Evolutionary conservation across 2,113 vertebrate genomes (phyloP), one percentile per base, ranked within the genome.

Genomic region (Passer montanus): DNA sequence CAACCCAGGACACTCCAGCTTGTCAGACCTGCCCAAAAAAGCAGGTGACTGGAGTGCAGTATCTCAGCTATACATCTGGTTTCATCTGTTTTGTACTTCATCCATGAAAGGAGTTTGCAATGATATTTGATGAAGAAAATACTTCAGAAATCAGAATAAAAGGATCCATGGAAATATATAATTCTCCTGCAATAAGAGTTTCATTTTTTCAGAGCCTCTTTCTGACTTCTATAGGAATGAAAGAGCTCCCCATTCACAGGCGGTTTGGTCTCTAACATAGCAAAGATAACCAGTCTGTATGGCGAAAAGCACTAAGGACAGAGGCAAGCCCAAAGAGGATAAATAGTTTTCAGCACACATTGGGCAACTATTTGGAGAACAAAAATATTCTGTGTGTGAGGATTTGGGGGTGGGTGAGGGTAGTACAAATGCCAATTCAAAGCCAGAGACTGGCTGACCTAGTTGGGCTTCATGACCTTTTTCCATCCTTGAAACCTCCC

Each of bases 301-400:
- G 77, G 92, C 55, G 59, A 96, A 97, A 90, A 94, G 81, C 89
- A 89, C 84, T 95, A 89, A 96, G 96, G 91, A 95, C 96, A 94
- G 96, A 97, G 95, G 97, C 89, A 15, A 96, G 94, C 95, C 94
- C 91, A 90, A 90, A 6, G 47, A 91, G 75, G 97, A 98, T 97
- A 98, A 98, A 97, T 98, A 98, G 97, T 95, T 82, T 95, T 92
- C 97, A 97, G 95, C 97, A 97, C 92, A 95, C 94, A 95, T 95
- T 97, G 95, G 90, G 96, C 95, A 97, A 97, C 96, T 97, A 97
- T 98, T 97, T 98, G 96, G 94, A 97, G 97, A 95, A 95, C 96
- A 97, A 97, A 98, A 97, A 97, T 97, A 96, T 89, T 86, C 96
- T 97, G 64, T 97, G 95, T 96, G n/a, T 8, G 10, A 75, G 55